Evolutionary conservation across 2,797 vertebrate genomes (phyloP).

Genomic region (Loris lydekkerianus): DNA sequence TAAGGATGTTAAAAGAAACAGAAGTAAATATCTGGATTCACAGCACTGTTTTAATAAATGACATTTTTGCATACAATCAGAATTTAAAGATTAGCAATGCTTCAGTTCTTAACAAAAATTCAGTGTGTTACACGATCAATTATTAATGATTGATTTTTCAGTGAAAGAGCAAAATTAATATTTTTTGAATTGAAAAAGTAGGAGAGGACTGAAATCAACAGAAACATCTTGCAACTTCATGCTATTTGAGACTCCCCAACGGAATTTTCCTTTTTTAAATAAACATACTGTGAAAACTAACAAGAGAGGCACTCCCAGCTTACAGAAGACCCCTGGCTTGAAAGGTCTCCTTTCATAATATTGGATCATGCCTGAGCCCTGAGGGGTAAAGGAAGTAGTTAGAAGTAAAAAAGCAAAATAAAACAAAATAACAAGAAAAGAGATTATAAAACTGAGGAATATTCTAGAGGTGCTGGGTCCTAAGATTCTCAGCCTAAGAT

Average conservation of each 20-base stretch:
- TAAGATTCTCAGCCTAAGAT: not conserved
- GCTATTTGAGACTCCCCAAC: not conserved
- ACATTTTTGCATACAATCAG: not conserved
- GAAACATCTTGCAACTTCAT: slow-evolving; percentile 28
- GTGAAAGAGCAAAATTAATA: not conserved
- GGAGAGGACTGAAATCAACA: not conserved
- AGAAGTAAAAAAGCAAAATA: not conserved
- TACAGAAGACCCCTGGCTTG: not conserved
- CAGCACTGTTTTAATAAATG: slow-evolving; percentile 25
- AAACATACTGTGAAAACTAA: slow-evolving; percentile 7
- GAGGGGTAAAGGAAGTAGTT: not conserved
- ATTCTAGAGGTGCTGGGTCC: not conserved
- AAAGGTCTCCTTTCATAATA: not conserved
- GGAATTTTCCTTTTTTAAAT: slow-evolving; percentile 9
- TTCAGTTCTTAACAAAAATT: slow-evolving; percentile 39
- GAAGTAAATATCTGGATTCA: slow-evolving; percentile 42
- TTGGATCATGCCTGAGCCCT: not conserved
- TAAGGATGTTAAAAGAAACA: slow-evolving; percentile 73
- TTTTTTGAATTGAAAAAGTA: not conserved
- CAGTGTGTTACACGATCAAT: not conserved
- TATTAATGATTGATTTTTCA: slow-evolving; percentile 7
- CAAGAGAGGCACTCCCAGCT: not conserved
- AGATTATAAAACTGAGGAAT: not conserved
- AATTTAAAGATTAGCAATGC: slow-evolving; percentile 32
- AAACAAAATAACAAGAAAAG: not conserved